Conservation (phyloP, 2,888 invertebrate genomes). For the Tetragnatha montana region DNA sequence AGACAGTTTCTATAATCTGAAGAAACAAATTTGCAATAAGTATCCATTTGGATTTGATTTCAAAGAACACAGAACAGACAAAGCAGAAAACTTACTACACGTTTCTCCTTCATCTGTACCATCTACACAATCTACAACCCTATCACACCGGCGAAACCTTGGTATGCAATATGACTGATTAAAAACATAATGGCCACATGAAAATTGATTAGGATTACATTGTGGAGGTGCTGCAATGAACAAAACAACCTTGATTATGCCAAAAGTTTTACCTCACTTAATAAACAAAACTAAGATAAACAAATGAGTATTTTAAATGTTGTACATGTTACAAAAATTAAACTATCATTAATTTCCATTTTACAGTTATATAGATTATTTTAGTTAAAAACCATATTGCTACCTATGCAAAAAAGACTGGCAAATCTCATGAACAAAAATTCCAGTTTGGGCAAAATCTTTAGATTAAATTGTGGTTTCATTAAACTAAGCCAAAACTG, state of each 20-base stretch:
- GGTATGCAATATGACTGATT: conserved; percentile 97
- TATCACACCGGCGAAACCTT: conserved; percentile 94
- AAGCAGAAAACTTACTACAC: conserved; percentile 86
- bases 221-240: conserved; percentile 89
- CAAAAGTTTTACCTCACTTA: too few species aligned
- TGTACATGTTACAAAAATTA: too few species aligned
- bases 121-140: conserved; percentile 95
- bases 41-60: too few species aligned
- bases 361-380: too few species aligned
- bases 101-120: conserved; percentile 92
- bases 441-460: too few species aligned
- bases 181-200: conserved; percentile 86
- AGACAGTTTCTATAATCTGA: conserved; percentile 92
- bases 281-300: background rate
- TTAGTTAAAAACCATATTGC: too few species aligned
- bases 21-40: background rate
- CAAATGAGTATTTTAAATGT: background rate
- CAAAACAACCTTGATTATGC: background rate
- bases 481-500: too few species aligned
- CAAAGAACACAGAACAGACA: background rate
- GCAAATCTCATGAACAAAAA: too few species aligned
- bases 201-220: conserved; percentile 89
- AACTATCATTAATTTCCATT: too few species aligned
- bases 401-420: too few species aligned
- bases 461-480: too few species aligned